These are phyloP conservation scores for Dasyurus viverrinus DNA, from an alignment of 2,113 vertebrate species.

Conservation along the genomic window DNA sequence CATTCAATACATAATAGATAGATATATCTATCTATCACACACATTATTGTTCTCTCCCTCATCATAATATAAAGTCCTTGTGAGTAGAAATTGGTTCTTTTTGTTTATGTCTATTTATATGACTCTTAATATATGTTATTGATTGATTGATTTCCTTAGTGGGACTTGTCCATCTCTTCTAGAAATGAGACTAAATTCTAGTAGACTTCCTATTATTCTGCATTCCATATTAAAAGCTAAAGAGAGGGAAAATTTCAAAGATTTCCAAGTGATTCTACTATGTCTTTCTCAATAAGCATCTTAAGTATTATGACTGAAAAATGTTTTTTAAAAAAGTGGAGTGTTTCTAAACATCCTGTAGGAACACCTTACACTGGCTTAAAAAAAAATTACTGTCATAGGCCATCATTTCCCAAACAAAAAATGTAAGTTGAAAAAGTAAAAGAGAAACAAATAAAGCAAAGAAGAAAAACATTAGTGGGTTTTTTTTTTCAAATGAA, in stretches of 20 bases:
- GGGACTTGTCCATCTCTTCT: neutral
- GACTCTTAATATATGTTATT: neutral
- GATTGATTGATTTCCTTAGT: conserved; percentile 5
- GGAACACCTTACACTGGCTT: neutral
- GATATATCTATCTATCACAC: too few species aligned
- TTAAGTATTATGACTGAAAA: neutral
- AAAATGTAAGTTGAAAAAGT: neutral
- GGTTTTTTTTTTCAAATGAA: too few species aligned
- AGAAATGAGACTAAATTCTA: conserved; percentile 10
- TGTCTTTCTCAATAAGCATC: neutral
- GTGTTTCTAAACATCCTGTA: neutral
- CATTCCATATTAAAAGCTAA: conserved; percentile 21
- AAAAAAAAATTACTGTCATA: neutral
- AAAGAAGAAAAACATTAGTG: neutral
- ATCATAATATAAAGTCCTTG: neutral
- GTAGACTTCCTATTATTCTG: neutral
- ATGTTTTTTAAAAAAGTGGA: neutral
- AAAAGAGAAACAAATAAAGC: conserved; percentile 18
- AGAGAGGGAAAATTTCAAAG: conserved; percentile 20
- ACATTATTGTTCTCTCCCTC: neutral
- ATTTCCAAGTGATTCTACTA: neutral
- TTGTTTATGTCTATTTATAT: neutral
- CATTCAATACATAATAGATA: too few species aligned
- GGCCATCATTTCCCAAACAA: conserved; percentile 2
- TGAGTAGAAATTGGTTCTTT: neutral